These are phyloP conservation scores for Phataginus tetradactyla DNA, from an alignment of 2,797 vertebrate species.

Conservation along the genomic window DNA sequence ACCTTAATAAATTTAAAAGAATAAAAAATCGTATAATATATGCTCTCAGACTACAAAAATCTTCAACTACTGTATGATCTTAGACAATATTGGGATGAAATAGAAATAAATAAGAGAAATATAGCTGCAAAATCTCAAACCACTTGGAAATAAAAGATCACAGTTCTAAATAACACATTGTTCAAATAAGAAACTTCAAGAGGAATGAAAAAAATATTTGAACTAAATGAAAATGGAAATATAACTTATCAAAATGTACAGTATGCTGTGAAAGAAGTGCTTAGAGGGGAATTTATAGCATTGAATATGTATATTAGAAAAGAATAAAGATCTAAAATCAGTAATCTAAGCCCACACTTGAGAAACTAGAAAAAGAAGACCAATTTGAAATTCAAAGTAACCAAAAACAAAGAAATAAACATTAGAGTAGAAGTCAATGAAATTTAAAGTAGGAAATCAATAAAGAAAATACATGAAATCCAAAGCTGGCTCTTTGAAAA, in stretches of 20 bases:
- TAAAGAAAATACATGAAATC: not conserved
- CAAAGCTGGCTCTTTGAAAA: not conserved
- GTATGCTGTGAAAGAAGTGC: not conserved
- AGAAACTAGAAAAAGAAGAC: not conserved
- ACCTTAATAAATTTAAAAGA: not conserved
- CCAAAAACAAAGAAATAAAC: not conserved
- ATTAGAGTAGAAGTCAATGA: not conserved
- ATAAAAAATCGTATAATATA: not conserved
- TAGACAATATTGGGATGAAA: not conserved
- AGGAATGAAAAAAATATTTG: not conserved
- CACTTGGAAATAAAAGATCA: not conserved
- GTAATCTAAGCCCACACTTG: not conserved
- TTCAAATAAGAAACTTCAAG: not conserved
- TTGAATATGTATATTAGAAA: not conserved
- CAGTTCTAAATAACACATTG: not conserved
- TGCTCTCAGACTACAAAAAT: not conserved
- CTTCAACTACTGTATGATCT: not conserved
- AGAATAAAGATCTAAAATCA: not conserved
- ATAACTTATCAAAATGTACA: not conserved
- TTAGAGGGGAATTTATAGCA: not conserved
- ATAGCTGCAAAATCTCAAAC: not conserved
- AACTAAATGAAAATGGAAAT: slow-evolving; percentile 13
- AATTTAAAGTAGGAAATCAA: not conserved
- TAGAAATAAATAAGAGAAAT: not conserved
- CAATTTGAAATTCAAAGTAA: not conserved